These are phyloP conservation scores for Montipora cactus DNA, from an alignment of 64 coral and sea anemone genomes.

Conservation along the genomic window DNA sequence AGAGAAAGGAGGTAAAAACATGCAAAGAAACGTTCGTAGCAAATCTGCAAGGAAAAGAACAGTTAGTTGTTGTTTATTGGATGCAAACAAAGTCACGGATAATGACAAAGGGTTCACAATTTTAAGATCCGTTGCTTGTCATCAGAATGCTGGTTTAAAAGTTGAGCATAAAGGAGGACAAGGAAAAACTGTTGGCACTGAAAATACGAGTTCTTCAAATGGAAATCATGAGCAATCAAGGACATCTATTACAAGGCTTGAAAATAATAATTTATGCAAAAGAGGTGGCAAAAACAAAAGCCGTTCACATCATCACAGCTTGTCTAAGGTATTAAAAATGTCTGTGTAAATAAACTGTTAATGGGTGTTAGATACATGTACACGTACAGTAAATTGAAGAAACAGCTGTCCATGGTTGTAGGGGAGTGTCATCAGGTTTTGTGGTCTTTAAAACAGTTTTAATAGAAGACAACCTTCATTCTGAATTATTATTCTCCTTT, in stretches of 20 bases:
- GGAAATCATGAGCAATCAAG: not conserved
- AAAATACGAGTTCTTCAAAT: not conserved
- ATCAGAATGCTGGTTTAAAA: not conserved
- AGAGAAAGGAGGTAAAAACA: slow-evolving; percentile 16
- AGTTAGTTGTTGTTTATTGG: slow-evolving; percentile 21
- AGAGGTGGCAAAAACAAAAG: not conserved
- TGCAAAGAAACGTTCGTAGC: not conserved
- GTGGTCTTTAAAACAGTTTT: too few species aligned
- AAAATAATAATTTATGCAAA: not conserved
- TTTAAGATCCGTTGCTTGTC: not conserved
- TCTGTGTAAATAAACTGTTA: too few species aligned
- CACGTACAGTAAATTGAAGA: too few species aligned
- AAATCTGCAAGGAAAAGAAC: slow-evolving; percentile 25
- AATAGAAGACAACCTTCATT: too few species aligned
- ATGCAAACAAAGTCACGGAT: not conserved
- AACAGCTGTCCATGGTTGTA: too few species aligned
- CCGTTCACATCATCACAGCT: not conserved
- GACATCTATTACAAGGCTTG: not conserved
- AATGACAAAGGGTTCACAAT: not conserved
- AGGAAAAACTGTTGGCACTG: not conserved
- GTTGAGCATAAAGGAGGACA: not conserved
- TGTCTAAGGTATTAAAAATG: slow-evolving; percentile 3
- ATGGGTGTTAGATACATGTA: too few species aligned
- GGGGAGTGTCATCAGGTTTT: too few species aligned
- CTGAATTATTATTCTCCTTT: too few species aligned